Base-by-base conservation (phyloP, 2,888 invertebrate species). In the Mythimna pallens region DNA sequence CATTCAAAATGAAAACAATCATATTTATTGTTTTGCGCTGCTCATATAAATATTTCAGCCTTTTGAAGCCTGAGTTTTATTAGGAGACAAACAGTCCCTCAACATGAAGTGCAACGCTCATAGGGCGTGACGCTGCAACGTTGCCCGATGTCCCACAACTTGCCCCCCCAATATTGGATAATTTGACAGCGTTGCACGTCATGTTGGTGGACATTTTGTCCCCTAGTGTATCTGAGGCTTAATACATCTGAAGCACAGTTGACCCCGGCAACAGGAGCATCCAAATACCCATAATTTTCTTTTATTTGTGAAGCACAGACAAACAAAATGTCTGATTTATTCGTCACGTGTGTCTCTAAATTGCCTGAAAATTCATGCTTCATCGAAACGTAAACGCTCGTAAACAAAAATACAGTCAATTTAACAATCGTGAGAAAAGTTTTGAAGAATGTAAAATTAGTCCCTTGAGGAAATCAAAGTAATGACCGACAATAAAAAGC, bases 381-480 rank as follows among this genome's bases (percentile, higher is more conserved):
- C 69, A 80, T 66, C n/a, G 69, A 52, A 61, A 54, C 54, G 12
- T 65, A 78, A 73, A 78, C 14, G 73, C 47, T 69, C 50, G 61
- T 73, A 57, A 77, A 81, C 10, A 55, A 65, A 65, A 72, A 68
- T 59, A 70, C 52, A 61, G 30, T 57, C n/a, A 34, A 47, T 58
- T 59, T 9, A 59, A 65, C 50, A 52, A 30, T 52, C 57, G 43
- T 63, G 52, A 52, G 22, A 69, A 65, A 69, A 30, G n/a, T 63
- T 63, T 30, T 63, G 25, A 64, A 12, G 30, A 64, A 77, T 63
- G 34, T 69, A 10, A 30, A 64, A 77, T 17, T 22, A 65, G 68
- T 78, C 79, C 66, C 79, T 82, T 40, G 82, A 67, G 82, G 43
- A 68, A 55, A 58, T 50, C 1, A 70, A 58, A 71, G 52, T 82